Evolutionary conservation across 2,113 vertebrate species (phyloP), one percentile per base, ranked within the genome.

Genomic region (Pomatorhinus ruficollis): DNA sequence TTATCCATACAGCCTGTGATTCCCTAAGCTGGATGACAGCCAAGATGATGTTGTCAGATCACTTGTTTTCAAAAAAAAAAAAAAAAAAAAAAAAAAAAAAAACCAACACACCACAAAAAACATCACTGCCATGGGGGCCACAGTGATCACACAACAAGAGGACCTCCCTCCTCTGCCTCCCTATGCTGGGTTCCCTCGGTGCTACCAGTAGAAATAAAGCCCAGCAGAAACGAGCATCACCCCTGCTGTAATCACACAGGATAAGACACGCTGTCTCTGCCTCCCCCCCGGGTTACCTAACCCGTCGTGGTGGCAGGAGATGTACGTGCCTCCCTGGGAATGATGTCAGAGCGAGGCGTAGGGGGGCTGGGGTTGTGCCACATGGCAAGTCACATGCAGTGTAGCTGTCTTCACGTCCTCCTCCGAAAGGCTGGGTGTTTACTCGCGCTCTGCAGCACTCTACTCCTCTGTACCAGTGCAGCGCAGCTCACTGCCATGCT

Each of bases 281-380:
- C 35, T 91, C 31, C 40, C 71, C 13, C 14, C 25, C 15, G 0
- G 4, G 60, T 78, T 88, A 64, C 52, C 47, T 74, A 90, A 65
- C 50, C 6, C 6, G 0, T 3, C 1, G 0, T n/a, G 76, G 35
- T 39, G 30, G 64, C 64, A 87, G 71, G 42, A 94, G 52, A 23
- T 68, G 31, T 80, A 12, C 1, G 1, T 70, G 39, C 37, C 44
- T 90, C 68, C 54, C 56, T 24, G 84, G 33, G 54, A 95, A 56
- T 75, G 74, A 92, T 7, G 24, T 90, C 63, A 63, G 44, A 72
- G 24, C 0, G 0, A 53, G 35, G 64, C 1, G 1, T 12, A 75
- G 86, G 57, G 83, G 79, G 59, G 61, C 44, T 87, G 69, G 57
- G 72, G 47, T 7, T n/a, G 44, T 72, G 69, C 76, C 94, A 90